Evolutionary conservation across 1,140 invertebrate genomes (phyloP), one percentile per base, ranked within the genome.

Genomic region (Mya arenaria): DNA sequence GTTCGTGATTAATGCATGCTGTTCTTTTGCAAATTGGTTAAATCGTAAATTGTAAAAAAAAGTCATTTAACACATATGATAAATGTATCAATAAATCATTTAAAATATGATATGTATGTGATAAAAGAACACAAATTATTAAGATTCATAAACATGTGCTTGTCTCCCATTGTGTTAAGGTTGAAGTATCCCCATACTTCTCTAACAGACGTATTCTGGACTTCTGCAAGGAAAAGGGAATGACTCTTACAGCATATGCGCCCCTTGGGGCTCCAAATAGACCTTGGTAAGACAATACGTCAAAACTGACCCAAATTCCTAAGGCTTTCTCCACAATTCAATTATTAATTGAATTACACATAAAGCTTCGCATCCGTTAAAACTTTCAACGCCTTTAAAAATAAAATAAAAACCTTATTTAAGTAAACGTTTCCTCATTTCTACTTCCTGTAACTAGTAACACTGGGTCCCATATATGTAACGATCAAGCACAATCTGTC

Each of bases 161-260:
- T n/a, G n/a, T n/a, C n/a, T n/a, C n/a, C n/a, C n/a, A n/a, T n/a
- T n/a, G n/a, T n/a, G n/a, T n/a, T 36, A n/a, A 84, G 82, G 63
- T 84, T 8, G 82, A 84, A 44, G 39, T 84, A 30, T 55, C 52
- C 13, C 82, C 82, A 5, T 84, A 84, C 63, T 77, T 79, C 41
- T 48, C 69, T 30, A 84, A 84, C 17, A 56, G 56, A n/a, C 66
- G 48, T 1, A 25, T 84, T 23, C 37, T 65, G 23, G 37, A 84
- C 15, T 79, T 39, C 30, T 79, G 82, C 52, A 36, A 79, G 36
- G 58, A 65, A 23, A 41, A 65, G 25, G 82, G 75, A 32, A 65
- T 79, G 62, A 39, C 41, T 36, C 66, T 84, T 0, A 79, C 75
- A 17, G 82, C 82, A 1, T 84, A 84, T 41, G 82, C 82, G 4